These are phyloP conservation scores for Brachyopa scutellaris DNA, from an alignment of 2,888 invertebrate genomes.

Conservation along the genomic window DNA sequence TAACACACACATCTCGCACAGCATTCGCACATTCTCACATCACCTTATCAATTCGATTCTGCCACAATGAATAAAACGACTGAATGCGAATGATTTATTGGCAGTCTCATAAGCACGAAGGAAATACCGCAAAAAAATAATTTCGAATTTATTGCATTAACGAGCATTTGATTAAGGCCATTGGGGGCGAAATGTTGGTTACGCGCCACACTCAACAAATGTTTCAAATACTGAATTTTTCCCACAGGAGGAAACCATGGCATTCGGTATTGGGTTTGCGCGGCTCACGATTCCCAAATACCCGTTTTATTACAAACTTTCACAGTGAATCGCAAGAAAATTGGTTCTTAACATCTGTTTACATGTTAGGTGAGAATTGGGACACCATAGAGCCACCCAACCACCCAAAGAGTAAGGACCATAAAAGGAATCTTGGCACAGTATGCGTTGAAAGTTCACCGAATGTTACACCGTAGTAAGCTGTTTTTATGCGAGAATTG, in stretches of 20 bases:
- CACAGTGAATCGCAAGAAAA: conserved; percentile 1
- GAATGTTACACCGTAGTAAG: no score
- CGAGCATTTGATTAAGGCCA: conserved; percentile 36
- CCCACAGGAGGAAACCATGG: neutral
- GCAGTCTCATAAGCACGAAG: conserved; percentile 2
- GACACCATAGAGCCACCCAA: neutral
- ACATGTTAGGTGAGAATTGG: conserved; percentile 1
- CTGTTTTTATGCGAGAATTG: neutral
- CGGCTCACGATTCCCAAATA: neutral
- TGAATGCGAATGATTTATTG: conserved; percentile 36
- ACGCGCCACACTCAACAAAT: neutral
- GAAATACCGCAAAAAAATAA: conserved; percentile 2
- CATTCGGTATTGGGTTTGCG: no score
- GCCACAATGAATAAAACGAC: conserved; percentile 12
- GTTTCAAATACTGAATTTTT: neutral
- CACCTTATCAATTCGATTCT: conserved; percentile 21
- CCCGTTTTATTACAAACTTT: conserved; percentile 2
- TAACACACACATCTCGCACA: no score
- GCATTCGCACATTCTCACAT: conserved; percentile 4
- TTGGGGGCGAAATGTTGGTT: neutral
- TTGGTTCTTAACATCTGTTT: conserved; percentile 2
- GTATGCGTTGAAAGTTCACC: neutral
- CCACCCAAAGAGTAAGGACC: neutral
- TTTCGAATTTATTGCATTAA: conserved; percentile 26
- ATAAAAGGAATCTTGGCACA: neutral